Conservation (phyloP, 2,113 vertebrate genomes). For the Syngnathus scovelli region DNA sequence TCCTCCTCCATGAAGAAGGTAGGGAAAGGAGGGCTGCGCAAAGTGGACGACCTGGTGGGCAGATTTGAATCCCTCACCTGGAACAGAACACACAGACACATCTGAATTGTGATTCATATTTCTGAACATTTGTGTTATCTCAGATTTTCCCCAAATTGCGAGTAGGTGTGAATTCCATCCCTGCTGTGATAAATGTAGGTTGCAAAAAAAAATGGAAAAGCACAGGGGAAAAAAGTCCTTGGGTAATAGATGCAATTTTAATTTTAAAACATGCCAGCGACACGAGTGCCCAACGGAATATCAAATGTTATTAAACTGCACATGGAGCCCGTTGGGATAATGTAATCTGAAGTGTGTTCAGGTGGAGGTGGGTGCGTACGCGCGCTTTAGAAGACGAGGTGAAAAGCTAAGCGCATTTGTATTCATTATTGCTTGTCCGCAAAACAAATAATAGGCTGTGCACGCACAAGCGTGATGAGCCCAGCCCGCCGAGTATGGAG, state of each 20-base stretch:
- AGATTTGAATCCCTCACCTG: constrained; percentile 81
- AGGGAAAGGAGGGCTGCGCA: constrained; percentile 82
- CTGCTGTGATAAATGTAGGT: no score
- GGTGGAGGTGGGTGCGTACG: background rate
- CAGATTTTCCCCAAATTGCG: no score
- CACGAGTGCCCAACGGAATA: background rate
- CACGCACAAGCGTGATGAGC: constrained; percentile 2
- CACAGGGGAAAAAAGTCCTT: background rate
- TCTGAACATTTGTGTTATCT: no score
- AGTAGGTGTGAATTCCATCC: no score
- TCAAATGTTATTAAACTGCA: constrained; percentile 21
- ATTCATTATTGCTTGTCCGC: constrained; percentile 57
- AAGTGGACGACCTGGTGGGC: constrained; percentile 58
- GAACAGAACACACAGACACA: constrained; percentile 21
- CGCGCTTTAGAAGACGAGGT: constrained; percentile 10
- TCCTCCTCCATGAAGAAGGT: constrained; percentile 88
- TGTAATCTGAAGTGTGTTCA: constrained; percentile 12
- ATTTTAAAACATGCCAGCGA: constrained; percentile 8
- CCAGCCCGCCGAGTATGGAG: constrained; percentile 32
- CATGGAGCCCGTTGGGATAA: constrained; percentile 6
- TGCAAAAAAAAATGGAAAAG: no score
- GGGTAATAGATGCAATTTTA: background rate
- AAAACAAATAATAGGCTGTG: constrained; percentile 48
- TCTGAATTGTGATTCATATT: no score
- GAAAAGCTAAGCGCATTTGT: constrained; percentile 54